Conservation (phyloP, 2,797 vertebrate genomes). For the Poeciliopsis presidionis region DNA sequence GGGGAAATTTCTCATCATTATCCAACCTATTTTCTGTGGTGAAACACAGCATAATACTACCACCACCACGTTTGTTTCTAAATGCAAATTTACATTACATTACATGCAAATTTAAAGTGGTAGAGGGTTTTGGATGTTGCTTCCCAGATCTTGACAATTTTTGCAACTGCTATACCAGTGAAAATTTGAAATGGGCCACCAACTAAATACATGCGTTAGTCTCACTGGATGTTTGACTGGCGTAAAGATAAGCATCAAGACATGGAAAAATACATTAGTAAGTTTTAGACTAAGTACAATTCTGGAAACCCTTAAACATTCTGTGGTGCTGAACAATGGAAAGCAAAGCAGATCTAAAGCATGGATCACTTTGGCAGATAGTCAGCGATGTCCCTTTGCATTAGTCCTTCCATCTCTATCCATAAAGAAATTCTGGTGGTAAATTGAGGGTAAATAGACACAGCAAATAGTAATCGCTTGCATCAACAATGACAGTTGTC, state of each 20-base stretch:
- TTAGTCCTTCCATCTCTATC: constrained; percentile 49
- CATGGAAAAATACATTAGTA: not conserved
- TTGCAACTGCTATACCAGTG: not conserved
- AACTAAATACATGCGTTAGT: constrained; percentile 1
- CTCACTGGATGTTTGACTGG: constrained; percentile 11
- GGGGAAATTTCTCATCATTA: not conserved
- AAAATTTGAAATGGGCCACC: not conserved
- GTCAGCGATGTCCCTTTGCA: constrained; percentile 41
- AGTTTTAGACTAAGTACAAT: constrained; percentile 24
- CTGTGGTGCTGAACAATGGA: constrained; percentile 9
- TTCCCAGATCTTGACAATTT: not conserved
- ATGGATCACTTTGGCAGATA: constrained; percentile 45
- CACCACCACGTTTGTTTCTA: not conserved
- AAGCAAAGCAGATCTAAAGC: constrained; percentile 34
- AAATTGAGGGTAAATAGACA: constrained; percentile 65
- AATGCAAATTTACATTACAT: not conserved
- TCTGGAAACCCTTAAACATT: not conserved
- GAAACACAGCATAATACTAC: not conserved
- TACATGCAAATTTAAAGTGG: not conserved
- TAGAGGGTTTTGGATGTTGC: not conserved
- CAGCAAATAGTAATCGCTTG: constrained; percentile 71
- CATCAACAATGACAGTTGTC: constrained; percentile 67
- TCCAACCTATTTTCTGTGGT: not conserved
- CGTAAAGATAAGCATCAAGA: constrained; percentile 8
- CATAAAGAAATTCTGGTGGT: constrained; percentile 53